Base-by-base conservation (phyloP, 2,113 vertebrate species). In the Arenaria interpres region DNA sequence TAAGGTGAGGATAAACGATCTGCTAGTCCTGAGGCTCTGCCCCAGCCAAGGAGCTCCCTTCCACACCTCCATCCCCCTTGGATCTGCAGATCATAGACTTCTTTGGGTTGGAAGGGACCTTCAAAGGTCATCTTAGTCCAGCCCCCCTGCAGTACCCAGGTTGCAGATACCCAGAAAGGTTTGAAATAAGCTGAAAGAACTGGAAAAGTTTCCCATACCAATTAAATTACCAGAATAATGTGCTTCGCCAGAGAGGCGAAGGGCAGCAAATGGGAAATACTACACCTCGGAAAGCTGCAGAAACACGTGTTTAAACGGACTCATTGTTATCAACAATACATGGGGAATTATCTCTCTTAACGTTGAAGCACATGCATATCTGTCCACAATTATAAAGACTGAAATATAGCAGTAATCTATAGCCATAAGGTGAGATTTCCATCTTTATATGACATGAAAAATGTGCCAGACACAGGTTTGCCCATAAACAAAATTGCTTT, bases 401-500 rank as follows among this genome's bases (percentile, higher is more conserved):
- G 92, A 98, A 97, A 97, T 96, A 97, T 84, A 84, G 96, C 93
- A 85, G 60, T 88, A 96, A 97, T 98, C 96, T 96, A 46, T 57
- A 96, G 95, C 93, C 93, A 97, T 96, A 96, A 98, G 94, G 96
- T 96, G 97, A 98, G 97, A 98, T 98, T 98, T 98, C 97, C 97
- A 98, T 97, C 98, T 97, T 98, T 97, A 98, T 98, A 66, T 92
- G 97, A 97, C 97, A 96, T 98, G 98, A 98, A 96, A 98, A 97
- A 98, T 98, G 96, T 88, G 73, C 88, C 88, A 97, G 97, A 91
- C 91, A 68, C 89, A 96, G 96, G 96, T 97, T 98, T 97, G 78
- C 91, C 97, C 96, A 96, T 98, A 98, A 98, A 98, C 97, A 97
- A 98, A 97, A 98, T 98, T 98, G 97, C 95, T 97, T 98, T 98